Evolutionary conservation across 2,888 invertebrate species (phyloP), one percentile per base, ranked within the genome.

Genomic region (Timema podura): DNA sequence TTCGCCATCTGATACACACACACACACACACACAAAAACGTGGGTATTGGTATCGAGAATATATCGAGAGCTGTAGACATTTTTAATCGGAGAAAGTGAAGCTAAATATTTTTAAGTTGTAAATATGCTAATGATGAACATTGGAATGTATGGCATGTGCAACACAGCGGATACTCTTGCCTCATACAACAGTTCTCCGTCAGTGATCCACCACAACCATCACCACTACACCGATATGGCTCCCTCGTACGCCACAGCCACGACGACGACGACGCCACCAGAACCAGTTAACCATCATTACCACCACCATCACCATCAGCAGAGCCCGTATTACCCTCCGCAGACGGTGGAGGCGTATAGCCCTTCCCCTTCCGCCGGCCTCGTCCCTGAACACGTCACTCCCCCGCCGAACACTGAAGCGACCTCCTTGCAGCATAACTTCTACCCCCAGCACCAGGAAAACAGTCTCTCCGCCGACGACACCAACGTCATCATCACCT

Each of bases 101-200:
- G 47, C 15, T 15, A 64, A 68, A 2, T 64, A 7, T 48, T 68
- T 59, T 46, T 44, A 11, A n/a, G 46, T 57, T n/a, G 65, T 45
- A 68, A 71, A 67, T 64, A 73, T 73, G 73, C 90, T 90, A 89
- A 90, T 88, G 87, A 91, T 91, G 91, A 90, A 91, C 86, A 86
- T 91, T 86, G 89, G 90, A 80, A 90, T 90, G 89, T 90, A 90
- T 85, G 88, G 88, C 79, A 74, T 75, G 69, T 75, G 75, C 65
- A 74, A 74, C 68, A 73, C 73, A 13, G 70, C 73, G 9, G 73
- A 72, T 46, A 65, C 64, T 16, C 70, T 65, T 44, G 64, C 70
- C 65, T 67, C 48, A 59, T 68, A 46, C 67, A 47, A 51, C 59
- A 54, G 57, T 64, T 61, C 59, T 57, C 65, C 66, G 51, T 51